Evolutionary conservation across 2,113 vertebrate species (phyloP).

Genomic region (Myrmophylax atrothorax): DNA sequence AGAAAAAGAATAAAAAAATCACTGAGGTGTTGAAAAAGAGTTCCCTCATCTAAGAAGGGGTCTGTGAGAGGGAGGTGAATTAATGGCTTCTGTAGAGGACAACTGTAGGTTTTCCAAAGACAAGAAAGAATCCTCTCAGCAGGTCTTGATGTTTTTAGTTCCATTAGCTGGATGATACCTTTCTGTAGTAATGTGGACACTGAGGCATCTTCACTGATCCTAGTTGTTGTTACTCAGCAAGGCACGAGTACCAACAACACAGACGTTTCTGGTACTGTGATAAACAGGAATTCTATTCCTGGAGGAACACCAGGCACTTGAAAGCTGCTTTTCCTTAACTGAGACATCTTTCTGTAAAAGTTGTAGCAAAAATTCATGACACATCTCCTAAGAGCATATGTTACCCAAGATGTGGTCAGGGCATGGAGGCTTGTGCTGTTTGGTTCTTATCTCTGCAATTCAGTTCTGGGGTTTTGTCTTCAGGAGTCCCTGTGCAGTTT

Average conservation of each 20-base stretch:
- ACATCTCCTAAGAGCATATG: conserved; percentile 31
- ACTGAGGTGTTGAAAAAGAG: not conserved
- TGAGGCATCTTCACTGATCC: not conserved
- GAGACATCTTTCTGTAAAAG: not conserved
- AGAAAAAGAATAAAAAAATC: not conserved
- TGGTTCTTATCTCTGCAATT: not conserved
- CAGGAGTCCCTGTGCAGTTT: not conserved
- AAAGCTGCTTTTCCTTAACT: conserved; percentile 16
- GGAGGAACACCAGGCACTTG: not conserved
- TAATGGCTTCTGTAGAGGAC: not conserved
- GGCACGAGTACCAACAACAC: not conserved
- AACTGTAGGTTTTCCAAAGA: not conserved
- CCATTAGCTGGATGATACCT: not conserved
- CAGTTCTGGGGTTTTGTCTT: not conserved
- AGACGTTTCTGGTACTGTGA: not conserved
- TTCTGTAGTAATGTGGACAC: not conserved
- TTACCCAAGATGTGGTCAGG: conserved; percentile 7
- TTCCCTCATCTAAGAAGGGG: not conserved
- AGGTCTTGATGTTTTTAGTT: not conserved
- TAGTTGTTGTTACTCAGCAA: not conserved
- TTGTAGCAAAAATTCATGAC: not conserved
- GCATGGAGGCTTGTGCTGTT: not conserved
- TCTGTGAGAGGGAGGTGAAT: not conserved
- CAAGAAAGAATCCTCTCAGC: not conserved
- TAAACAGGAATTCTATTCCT: conserved; percentile 22